Base-by-base conservation (phyloP, 2,797 vertebrate species). In the Gallinago nigripennis region DNA sequence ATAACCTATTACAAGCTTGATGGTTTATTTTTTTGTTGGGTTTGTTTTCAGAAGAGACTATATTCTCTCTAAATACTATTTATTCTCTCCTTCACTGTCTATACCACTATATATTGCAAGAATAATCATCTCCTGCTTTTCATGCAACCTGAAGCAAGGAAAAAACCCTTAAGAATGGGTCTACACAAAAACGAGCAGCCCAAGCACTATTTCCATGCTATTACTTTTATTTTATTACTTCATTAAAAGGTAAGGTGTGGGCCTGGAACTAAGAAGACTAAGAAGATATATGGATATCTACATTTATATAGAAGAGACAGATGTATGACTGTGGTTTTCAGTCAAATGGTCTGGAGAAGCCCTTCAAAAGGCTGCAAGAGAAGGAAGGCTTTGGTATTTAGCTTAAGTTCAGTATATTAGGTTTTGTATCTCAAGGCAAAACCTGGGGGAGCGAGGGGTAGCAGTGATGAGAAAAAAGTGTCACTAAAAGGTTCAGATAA, bases 141-240 rank as follows among this genome's bases (percentile, higher is more conserved):
- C 56, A 37, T 17, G 20, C n/a, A 80, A 63, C 12, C 31, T 53
- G 15, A 75, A 85, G 23, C 14, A 35, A 93, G 17, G 21, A n/a
- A 57, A 50, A 64, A 65, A 43, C 4, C 0, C 0, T 0, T 16
- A 70, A 37, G 20, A 82, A n/a, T 19, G 28, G 16, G 19, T 50
- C 46, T 85, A 45, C 56, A 70, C 18, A 72, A 8, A 92, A 63
- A 15, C 9, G 39, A 72, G 58, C 31, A 66, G 27, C 23, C 12
- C 35, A 79, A 71, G 35, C 43, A 50, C 39, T 39, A 39, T 45
- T 28, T 39, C 37, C 9, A 9, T 27, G 91, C 87, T 43, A 43
- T 43, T 43, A 43, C 41, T 43, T 43, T 43, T 41, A 41, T 41
- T 83, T 20, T 72, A 54, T 7, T 90, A 64, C 25, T 53, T 84